phyloP scores from a whole-genome alignment of 2,888 invertebrate genomes.

The Andrena bicolor region DNA sequence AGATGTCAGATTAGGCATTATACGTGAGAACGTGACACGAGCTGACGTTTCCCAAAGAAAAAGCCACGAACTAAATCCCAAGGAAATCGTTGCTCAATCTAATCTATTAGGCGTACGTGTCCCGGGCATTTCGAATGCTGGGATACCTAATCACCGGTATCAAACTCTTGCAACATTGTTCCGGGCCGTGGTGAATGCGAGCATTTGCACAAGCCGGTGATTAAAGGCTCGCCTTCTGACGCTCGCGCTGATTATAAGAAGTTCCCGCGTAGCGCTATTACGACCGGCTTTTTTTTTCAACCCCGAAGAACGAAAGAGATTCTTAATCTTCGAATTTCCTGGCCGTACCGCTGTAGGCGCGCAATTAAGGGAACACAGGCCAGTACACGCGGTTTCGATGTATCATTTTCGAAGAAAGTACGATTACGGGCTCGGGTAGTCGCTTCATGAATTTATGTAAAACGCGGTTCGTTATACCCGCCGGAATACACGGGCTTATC shows the following conservation, averaged over 20 bases:
- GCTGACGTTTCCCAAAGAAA: background rate
- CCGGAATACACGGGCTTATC: slow-evolving; percentile 7
- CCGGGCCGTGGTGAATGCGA: slow-evolving; percentile 33
- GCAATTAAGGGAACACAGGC: slow-evolving; percentile 16
- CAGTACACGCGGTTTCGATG: slow-evolving; percentile 2
- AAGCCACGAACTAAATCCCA: background rate
- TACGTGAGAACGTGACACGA: background rate
- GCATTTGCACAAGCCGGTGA: slow-evolving; percentile 46
- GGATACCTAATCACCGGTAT: slow-evolving; percentile 39
- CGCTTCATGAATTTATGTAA: slow-evolving; percentile 17
- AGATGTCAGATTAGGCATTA: background rate
- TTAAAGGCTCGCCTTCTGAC: slow-evolving; percentile 37
- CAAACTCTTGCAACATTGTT: slow-evolving; percentile 44
- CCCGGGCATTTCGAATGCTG: slow-evolving; percentile 14
- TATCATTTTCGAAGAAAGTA: slow-evolving; percentile 9
- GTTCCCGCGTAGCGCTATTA: slow-evolving; percentile 43
- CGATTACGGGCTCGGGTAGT: background rate
- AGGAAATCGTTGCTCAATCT: slow-evolving; percentile 1
- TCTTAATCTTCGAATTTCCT: slow-evolving; percentile 24
- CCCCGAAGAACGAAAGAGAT: background rate
- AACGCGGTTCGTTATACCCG: slow-evolving; percentile 12
- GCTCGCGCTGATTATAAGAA: slow-evolving; percentile 33
- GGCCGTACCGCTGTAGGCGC: background rate
- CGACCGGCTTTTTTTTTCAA: background rate
- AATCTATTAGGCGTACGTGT: slow-evolving; percentile 2